Base-by-base conservation (phyloP, 2,113 vertebrate genomes). In the Apistogramma diplotaenia region DNA sequence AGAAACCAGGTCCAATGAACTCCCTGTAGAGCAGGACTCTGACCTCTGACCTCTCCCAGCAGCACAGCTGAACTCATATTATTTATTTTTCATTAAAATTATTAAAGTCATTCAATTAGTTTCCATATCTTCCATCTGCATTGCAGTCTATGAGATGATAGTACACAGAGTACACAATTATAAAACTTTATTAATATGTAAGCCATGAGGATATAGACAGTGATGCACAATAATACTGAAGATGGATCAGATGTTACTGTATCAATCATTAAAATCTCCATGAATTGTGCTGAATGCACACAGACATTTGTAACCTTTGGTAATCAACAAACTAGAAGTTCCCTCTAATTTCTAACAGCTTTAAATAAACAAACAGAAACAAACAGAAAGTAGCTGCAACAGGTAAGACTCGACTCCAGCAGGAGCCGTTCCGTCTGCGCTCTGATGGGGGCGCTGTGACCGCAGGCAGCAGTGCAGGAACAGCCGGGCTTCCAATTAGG, bases 401-500 rank as follows among this genome's bases (percentile, higher is more conserved):
- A 11, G 16, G 16, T 25, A 29, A 85, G 12, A 35, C 12, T 3
- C 5, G 49, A 40, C 65, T 79, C 62, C 57, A 25, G 56, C 31
- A 1, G n/a, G 3, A 18, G 29, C 65, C 43, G 79, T 55, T 79
- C 54, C 5, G 21, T 54, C 59, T 33, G 67, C 49, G 60, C 67
- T 33, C 54, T 51, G 37, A 43, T 19, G 25, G 62, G 23, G 78
- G 67, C 25, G 76, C 37, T n/a, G 0, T 54, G 21, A 40, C 71
- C 15, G 6, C 59, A 53, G 25, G 79, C 21, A 33, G 74, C 31
- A 59, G 35, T 31, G 76, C 8, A 31, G 65, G 65, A 3, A 70
- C 10, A 0, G 49, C 43, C 23, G 43, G 25, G 65, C 18, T 13
- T 51, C 27, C 5, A 5, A 16, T 96, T 89, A 98, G 2, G 97